Evolutionary conservation across 2,797 vertebrate genomes (phyloP).

Genomic region (Urosaurus nigricauda): DNA sequence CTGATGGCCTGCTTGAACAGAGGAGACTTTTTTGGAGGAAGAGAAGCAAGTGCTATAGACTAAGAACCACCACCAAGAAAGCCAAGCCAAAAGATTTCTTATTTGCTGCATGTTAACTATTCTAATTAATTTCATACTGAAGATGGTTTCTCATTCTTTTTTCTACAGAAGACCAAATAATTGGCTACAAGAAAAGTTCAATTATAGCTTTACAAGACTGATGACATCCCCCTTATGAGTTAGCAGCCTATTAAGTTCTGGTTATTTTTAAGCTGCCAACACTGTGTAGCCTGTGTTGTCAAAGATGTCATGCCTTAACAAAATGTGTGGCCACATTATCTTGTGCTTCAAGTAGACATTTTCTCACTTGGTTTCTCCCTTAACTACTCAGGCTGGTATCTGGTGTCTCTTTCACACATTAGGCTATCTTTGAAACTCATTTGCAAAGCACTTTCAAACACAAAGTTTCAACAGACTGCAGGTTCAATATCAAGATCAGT

Average conservation of each 20-base stretch:
- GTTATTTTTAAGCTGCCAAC: neutral
- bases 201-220: neutral
- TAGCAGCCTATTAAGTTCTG: neutral
- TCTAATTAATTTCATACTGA: neutral
- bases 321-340: constrained; percentile 8
- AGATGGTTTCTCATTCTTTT: neutral
- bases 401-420: constrained; percentile 4
- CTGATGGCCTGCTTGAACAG: too few species aligned
- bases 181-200: neutral
- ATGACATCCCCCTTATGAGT: neutral
- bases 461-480: neutral
- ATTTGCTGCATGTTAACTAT: neutral
- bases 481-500: constrained; percentile 21
- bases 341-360: neutral
- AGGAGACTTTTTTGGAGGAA: too few species aligned
- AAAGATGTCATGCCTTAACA: neutral
- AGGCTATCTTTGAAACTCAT: constrained; percentile 12
- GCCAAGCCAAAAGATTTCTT: neutral
- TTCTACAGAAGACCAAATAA: neutral
- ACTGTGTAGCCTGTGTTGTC: neutral
- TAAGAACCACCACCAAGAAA: too few species aligned
- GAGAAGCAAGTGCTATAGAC: too few species aligned
- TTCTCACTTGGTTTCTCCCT: constrained; percentile 11
- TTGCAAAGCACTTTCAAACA: neutral
- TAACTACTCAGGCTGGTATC: neutral